Base-by-base conservation (phyloP, 2,888 invertebrate genomes). In the Brachycybe producta region DNA sequence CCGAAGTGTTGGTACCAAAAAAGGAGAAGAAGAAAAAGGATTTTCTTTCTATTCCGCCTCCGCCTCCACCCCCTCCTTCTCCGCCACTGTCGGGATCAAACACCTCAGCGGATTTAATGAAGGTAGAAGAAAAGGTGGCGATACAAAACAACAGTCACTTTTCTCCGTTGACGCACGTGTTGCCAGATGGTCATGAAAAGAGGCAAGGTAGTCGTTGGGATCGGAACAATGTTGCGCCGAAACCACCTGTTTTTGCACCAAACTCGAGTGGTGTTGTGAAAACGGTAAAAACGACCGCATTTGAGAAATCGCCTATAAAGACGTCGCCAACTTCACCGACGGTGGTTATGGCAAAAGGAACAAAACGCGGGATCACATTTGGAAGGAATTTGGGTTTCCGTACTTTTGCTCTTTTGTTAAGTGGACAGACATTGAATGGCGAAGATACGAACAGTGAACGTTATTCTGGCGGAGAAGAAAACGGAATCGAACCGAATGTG, bases 171-270 rank as follows among this genome's bases (percentile, higher is more conserved):
- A 11, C 8, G 32, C n/a, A 30, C n/a, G 8, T 13, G 32, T 11
- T 11, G 32, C 32, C 8, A 8, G 8, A 30, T 30, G n/a, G n/a
- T n/a, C n/a, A n/a, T n/a, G n/a, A n/a, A n/a, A n/a, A 8, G 8
- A 41, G 26, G 26, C 41, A 27, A 17, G 41, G 26, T 8, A 41
- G 41, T n/a, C 41, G 41, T 41, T 41, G 41, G 41, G 41, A 41
- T 41, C 24, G 41, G 7, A 41, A 41, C n/a, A 15, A 41, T 41
- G 26, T 11, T 30, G 32, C 32, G 32, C 8, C 8, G 32, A 11
- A 11, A 11, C n/a, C 32, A 11, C 32, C 32, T 11, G 32, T 30
- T 13, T 11, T 30, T 13, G n/a, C n/a, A n/a, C n/a, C n/a, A n/a
- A n/a, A n/a, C n/a, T n/a, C n/a, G n/a, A n/a, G n/a, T n/a, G n/a